A percentile compares a stretch with the other conserved stretches of the same genome.
Conservation (phyloP, 2,888 invertebrate genomes). For the Hirtodrosophila alboralis region DNA sequence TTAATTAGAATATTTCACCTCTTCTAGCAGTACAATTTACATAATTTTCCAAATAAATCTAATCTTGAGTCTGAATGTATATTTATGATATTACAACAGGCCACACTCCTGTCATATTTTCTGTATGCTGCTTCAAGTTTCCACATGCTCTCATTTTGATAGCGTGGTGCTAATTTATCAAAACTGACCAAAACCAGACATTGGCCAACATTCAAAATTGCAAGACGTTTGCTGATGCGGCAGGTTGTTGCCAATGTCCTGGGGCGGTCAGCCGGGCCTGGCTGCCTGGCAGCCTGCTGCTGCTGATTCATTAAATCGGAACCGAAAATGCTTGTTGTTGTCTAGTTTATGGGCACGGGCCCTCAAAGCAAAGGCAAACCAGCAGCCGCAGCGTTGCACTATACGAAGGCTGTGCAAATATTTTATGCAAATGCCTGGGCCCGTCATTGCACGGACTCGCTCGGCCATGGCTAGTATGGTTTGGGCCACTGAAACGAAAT, state of each 20-base stretch:
- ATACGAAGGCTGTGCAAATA: slow-evolving; percentile 81
- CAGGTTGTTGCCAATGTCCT: slow-evolving; percentile 49
- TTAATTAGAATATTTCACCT: too few relatives aligned
- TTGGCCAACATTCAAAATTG: slow-evolving; percentile 52
- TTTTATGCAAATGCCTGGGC: slow-evolving; percentile 81
- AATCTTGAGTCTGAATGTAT: neutral
- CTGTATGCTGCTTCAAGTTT: neutral
- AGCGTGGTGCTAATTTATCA: slow-evolving; percentile 68
- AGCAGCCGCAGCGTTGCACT: slow-evolving; percentile 64
- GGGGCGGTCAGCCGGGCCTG: slow-evolving; percentile 5
- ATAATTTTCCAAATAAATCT: neutral
- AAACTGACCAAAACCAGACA: slow-evolving; percentile 55
- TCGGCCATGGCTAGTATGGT: slow-evolving; percentile 66
- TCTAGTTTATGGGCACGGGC: slow-evolving; percentile 73
- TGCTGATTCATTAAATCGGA: slow-evolving; percentile 75
- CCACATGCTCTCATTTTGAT: neutral
- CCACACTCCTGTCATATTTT: neutral
- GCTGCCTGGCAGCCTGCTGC: slow-evolving; percentile 53
- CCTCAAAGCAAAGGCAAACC: slow-evolving; percentile 64
- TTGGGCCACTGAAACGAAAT: slow-evolving; percentile 80
- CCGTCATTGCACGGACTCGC: slow-evolving; percentile 70
- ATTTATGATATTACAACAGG: slow-evolving; percentile 20
- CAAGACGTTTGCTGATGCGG: slow-evolving; percentile 76
- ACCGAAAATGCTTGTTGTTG: slow-evolving; percentile 65
- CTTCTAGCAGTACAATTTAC: too few relatives aligned